A percentile compares a stretch with the other conserved stretches of the same genome.
Conservation (phyloP, 2,888 invertebrate genomes). For the Catocala sponsa region DNA sequence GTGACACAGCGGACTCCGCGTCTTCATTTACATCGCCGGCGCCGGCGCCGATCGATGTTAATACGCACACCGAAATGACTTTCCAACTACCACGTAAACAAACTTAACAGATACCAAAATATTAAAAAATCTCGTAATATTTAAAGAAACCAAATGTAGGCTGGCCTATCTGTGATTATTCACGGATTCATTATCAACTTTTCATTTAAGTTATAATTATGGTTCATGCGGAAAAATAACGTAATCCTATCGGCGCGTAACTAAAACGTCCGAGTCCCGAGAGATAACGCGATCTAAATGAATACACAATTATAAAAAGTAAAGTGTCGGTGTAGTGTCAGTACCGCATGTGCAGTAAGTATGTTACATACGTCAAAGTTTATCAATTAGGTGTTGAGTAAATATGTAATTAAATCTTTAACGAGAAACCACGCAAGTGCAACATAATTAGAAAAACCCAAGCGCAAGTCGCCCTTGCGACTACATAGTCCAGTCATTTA, state of each 20-base stretch:
- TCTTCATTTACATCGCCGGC: constrained; percentile 62
- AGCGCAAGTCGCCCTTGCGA: constrained; percentile 39
- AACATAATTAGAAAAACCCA: constrained; percentile 48
- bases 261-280: not conserved
- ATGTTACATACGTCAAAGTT: constrained; percentile 32
- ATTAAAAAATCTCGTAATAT: too few relatives aligned
- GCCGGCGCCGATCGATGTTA: constrained; percentile 51
- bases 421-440: constrained; percentile 51
- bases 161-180: not conserved
- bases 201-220: not conserved
- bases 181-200: not conserved
- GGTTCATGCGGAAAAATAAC: not conserved
- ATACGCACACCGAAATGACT: constrained; percentile 48
- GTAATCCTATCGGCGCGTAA: not conserved
- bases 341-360: not conserved
- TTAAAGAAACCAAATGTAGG: too few relatives aligned
- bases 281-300: too few relatives aligned
- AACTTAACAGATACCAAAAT: too few relatives aligned
- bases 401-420: constrained; percentile 55
- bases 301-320: too few relatives aligned
- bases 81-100: constrained; percentile 36
- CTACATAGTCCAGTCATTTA: too few relatives aligned
- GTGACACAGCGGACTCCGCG: constrained; percentile 61
- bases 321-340: too few relatives aligned
- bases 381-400: constrained; percentile 54